Evolutionary conservation across 2,113 vertebrate genomes (phyloP), one percentile per base, ranked within the genome.

Genomic region (Salminus brasiliensis): DNA sequence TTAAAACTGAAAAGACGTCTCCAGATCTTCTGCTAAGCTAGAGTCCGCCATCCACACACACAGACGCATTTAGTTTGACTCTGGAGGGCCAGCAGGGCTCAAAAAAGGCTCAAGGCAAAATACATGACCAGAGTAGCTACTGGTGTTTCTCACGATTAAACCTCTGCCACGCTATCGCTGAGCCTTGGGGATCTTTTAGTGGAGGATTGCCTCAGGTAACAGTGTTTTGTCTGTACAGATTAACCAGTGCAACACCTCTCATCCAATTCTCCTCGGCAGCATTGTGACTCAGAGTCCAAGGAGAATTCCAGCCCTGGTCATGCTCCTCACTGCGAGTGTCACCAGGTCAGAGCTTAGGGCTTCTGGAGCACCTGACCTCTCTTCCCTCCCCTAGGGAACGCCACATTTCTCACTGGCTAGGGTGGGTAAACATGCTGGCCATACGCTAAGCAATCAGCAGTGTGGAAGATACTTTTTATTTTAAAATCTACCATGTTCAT

Each of bases 41-140:
- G 34, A 59, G 39, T 16, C 12, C 32, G 41, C 67, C 63, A 60
- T 72, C 43, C 52, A 62, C 67, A 79, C 53, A 74, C 30, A 36
- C 23, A 79, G 45, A 55, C 68, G 47, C 53, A 53, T 69, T 80
- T 78, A 34, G 74, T 45, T 43, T 74, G 70, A 81, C 62, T 78
- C 43, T 72, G 62, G 23, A 74, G 74, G 53, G 25, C 74, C 69
- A 72, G 30, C 71, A 32, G 79, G 45, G 30, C 62, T 65, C 29
- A 70, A 41, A 84, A 63, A 81, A 74, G 45, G 75, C 83, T 84
- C 59, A 15, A 74, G 80, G 75, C 74, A 78, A 78, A 84, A 81
- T 71, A 84, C 83, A 84, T 78, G 74, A 84, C 79, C 79, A 78
- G 70, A 71, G 79, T 71, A 78, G 70, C 71, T 81, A 66, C 79